Conservation (phyloP, 2,113 vertebrate species). For the Platichthys stellatus region DNA sequence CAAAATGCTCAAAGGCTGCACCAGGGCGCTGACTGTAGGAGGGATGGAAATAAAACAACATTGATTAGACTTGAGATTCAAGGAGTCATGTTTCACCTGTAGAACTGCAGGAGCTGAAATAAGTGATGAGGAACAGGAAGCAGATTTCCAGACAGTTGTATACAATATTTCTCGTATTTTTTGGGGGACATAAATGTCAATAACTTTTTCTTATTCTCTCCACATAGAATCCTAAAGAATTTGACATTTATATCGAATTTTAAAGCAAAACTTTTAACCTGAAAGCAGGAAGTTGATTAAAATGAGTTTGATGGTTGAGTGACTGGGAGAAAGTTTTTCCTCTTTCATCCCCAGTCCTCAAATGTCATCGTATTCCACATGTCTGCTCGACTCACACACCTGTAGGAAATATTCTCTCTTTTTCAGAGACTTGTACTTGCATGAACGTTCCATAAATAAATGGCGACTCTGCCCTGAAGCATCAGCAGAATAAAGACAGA, state of each 20-base stretch:
- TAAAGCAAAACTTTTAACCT: not conserved
- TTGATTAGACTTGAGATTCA: constrained; percentile 17
- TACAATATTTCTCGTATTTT: not conserved
- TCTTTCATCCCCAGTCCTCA: too few species aligned
- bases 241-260: too few species aligned
- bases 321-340: too few species aligned
- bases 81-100: constrained; percentile 8
- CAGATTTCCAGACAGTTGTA: not conserved
- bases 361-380: too few species aligned
- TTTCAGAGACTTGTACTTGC: too few species aligned
- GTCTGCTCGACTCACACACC: too few species aligned
- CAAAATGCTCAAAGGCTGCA: constrained; percentile 29
- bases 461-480: too few species aligned
- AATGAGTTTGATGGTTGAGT: too few species aligned
- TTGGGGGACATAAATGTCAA: not conserved
- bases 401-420: too few species aligned
- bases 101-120: constrained; percentile 17
- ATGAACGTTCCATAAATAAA: too few species aligned
- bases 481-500: not conserved
- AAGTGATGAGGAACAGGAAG: not conserved
- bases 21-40: not conserved
- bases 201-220: constrained; percentile 9
- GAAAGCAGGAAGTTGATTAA: too few species aligned
- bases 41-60: constrained; percentile 11
- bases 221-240: not conserved